Evolutionary conservation across 2,797 vertebrate species (phyloP).

Genomic region (Alosa sapidissima): DNA sequence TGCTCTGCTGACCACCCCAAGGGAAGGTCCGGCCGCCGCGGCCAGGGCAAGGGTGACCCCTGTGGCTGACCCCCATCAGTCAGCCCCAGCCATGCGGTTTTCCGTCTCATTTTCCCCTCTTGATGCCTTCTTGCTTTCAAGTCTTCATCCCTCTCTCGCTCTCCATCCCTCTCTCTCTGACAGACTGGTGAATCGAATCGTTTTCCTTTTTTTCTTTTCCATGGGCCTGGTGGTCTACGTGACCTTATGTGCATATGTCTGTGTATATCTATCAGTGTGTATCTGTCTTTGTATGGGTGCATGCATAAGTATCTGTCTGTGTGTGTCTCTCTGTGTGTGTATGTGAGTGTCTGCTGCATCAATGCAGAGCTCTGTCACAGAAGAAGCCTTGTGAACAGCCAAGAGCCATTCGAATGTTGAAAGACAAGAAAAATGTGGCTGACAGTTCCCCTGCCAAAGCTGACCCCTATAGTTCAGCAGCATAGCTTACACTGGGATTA

Average conservation of each 20-base stretch:
- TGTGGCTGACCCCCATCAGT: constrained; percentile 6
- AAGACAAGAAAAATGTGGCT: background rate
- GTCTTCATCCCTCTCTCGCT: background rate
- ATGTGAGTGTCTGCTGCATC: background rate
- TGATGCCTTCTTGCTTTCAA: background rate
- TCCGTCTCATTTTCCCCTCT: background rate
- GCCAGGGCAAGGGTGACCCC: background rate
- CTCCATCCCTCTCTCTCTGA: background rate
- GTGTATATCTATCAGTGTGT: background rate
- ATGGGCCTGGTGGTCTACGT: constrained; percentile 13
- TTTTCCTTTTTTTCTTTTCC: background rate
- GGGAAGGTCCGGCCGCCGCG: background rate
- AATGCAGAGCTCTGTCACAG: constrained; percentile 5
- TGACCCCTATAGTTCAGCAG: background rate
- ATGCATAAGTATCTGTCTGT: background rate
- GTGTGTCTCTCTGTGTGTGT: background rate
- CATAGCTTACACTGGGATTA: background rate
- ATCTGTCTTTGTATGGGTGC: background rate
- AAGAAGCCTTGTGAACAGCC: background rate
- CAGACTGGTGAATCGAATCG: background rate
- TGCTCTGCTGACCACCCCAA: background rate
- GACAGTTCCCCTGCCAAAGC: background rate
- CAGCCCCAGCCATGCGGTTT: background rate
- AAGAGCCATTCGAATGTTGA: background rate
- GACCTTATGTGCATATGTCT: background rate